Evolutionary conservation across 2,888 invertebrate species (phyloP), one percentile per base, ranked within the genome.

Genomic region (Alloplasta piceator): DNA sequence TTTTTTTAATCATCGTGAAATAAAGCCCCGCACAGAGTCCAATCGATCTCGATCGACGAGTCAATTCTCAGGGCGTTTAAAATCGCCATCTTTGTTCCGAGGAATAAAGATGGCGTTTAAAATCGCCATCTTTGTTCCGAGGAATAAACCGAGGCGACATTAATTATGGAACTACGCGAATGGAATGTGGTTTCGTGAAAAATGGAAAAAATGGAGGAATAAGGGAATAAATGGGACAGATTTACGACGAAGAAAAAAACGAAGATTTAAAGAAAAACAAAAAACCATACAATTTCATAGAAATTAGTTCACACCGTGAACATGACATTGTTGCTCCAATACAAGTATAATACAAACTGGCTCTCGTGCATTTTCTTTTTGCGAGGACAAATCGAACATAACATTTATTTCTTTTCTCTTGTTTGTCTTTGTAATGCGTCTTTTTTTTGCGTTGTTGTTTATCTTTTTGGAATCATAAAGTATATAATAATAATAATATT

Each of bases 121-220:
- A 10, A 41, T 38, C n/a, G 36, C n/a, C n/a, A n/a, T n/a, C n/a
- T n/a, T n/a, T n/a, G n/a, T n/a, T n/a, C n/a, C n/a, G n/a, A n/a
- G n/a, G n/a, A n/a, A n/a, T n/a, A n/a, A n/a, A n/a, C n/a, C n/a
- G n/a, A n/a, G n/a, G 26, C 26, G 26, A 26, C 26, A 3, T 26
- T 26, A 26, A 43, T 73, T 74, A 64, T 48, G 68, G 10, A 50
- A 66, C 50, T 14, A 43, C 39, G 26, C 26, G 41, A 63, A 61
- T 50, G 86, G 85, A 85, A 85, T 84, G 14, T 39, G 83, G 84
- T 78, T 84, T 78, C 68, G 84, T 85, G 82, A 83, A 78, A 64
- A 64, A 46, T 58, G 80, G 71, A 10, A 46, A 41, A 7, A 36
- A 67, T 58, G 4, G 72, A 82, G 74, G 82, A 48, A 66, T 46